Evolutionary conservation across 2,888 invertebrate genomes (phyloP).

Genomic region (Ectropis crepuscularia): DNA sequence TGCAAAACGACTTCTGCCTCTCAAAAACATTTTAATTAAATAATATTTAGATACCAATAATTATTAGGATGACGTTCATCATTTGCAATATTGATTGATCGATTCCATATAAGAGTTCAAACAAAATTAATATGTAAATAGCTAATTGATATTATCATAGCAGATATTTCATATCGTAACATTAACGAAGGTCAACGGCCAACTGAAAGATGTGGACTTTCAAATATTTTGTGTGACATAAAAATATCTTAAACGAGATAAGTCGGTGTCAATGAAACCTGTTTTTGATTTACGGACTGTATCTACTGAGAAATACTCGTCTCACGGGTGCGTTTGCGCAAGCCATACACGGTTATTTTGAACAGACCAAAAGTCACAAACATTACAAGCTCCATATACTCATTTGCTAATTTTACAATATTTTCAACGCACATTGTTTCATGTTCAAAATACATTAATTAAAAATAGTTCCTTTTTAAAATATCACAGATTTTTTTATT

Average conservation of each 20-base stretch:
- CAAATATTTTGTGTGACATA: slow-evolving; percentile 62
- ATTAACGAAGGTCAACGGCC: slow-evolving; percentile 55
- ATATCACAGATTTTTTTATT: too few relatives aligned
- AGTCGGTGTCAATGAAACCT: slow-evolving; percentile 52
- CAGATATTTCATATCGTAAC: slow-evolving; percentile 57
- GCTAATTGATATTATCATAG: slow-evolving; percentile 44
- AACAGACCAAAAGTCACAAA: too few relatives aligned
- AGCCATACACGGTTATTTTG: slow-evolving; percentile 6
- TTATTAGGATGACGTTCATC: background rate
- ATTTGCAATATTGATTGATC: slow-evolving; percentile 5
- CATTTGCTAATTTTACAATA: too few relatives aligned
- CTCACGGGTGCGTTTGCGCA: slow-evolving; percentile 35
- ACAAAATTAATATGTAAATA: slow-evolving; percentile 40
- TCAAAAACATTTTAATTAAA: too few relatives aligned
- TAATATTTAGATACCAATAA: background rate
- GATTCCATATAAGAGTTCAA: background rate
- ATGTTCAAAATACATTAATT: too few relatives aligned
- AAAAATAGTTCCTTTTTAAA: too few relatives aligned
- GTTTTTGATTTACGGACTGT: slow-evolving; percentile 45
- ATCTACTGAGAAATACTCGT: slow-evolving; percentile 42
- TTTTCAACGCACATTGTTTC: too few relatives aligned
- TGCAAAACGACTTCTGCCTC: too few relatives aligned
- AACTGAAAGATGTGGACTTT: slow-evolving; percentile 66
- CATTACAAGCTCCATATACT: too few relatives aligned
- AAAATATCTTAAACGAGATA: slow-evolving; percentile 56